Conservation (phyloP, 2,797 vertebrate genomes). For the Fringilla coelebs region DNA sequence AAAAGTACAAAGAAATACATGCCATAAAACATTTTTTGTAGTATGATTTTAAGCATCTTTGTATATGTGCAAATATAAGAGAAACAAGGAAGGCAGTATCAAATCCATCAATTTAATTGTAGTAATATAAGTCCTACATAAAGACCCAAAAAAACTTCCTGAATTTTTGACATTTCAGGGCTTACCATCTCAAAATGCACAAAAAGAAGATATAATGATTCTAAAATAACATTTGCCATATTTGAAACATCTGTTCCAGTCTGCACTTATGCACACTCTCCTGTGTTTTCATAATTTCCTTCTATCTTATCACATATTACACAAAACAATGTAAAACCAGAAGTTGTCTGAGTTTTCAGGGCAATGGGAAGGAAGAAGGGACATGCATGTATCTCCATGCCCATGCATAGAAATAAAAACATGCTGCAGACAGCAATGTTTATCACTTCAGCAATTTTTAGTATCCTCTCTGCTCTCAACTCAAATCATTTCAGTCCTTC, state of each 20-base stretch:
- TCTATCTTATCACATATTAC: neutral
- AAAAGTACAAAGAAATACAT: neutral
- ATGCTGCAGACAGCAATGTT: neutral
- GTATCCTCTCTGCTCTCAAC: neutral
- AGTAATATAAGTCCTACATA: neutral
- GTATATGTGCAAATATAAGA: neutral
- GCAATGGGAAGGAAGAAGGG: neutral
- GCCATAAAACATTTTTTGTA: neutral
- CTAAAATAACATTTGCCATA: neutral
- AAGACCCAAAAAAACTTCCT: neutral
- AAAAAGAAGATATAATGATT: neutral
- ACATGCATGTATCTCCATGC: accelerated
- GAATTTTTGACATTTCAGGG: neutral
- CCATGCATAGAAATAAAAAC: neutral
- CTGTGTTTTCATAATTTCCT: neutral
- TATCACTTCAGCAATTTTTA: neutral
- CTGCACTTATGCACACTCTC: neutral
- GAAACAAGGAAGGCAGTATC: neutral
- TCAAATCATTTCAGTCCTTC: neutral
- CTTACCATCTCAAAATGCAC: neutral
- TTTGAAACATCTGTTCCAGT: constrained; percentile 34
- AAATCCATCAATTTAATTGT: neutral
- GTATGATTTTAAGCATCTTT: neutral
- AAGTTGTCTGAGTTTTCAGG: neutral
- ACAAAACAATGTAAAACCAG: neutral